Evolutionary conservation across 2,888 invertebrate species (phyloP).

Genomic region (Colostygia pectinataria): DNA sequence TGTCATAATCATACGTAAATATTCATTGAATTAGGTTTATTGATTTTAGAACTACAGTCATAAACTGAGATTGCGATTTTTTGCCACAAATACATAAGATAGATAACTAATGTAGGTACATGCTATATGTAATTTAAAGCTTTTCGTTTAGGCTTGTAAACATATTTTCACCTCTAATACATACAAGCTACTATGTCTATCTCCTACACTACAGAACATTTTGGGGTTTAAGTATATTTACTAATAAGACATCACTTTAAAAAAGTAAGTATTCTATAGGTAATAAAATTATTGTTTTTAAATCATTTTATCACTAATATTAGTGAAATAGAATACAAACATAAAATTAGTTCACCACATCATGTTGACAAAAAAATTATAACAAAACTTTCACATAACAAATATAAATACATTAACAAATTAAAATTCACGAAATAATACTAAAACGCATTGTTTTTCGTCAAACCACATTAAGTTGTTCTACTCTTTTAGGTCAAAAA

Average conservation of each 20-base stretch:
- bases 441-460: slow-evolving; percentile 77
- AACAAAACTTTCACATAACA: slow-evolving; percentile 29
- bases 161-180: slow-evolving; percentile 15
- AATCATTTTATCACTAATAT: no score
- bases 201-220: slow-evolving; percentile 12
- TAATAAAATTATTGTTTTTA: no score
- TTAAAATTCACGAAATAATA: slow-evolving; percentile 68
- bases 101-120: slow-evolving; percentile 8
- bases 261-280: background rate
- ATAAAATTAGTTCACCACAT: no score
- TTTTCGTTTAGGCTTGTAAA: slow-evolving; percentile 21
- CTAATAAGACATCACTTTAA: background rate
- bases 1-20: no score
- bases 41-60: no score
- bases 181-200: slow-evolving; percentile 15
- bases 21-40: no score
- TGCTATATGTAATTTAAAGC: slow-evolving; percentile 20
- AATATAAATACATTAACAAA: slow-evolving; percentile 40
- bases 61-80: background rate
- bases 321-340: no score
- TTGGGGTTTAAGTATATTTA: slow-evolving; percentile 5
- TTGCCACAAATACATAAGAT: slow-evolving; percentile 1
- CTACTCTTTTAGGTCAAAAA: no score
- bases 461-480: slow-evolving; percentile 38
- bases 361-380: background rate